phyloP scores from a whole-genome alignment of 2,113 vertebrate species.

The Takifugu bimaculatus region DNA sequence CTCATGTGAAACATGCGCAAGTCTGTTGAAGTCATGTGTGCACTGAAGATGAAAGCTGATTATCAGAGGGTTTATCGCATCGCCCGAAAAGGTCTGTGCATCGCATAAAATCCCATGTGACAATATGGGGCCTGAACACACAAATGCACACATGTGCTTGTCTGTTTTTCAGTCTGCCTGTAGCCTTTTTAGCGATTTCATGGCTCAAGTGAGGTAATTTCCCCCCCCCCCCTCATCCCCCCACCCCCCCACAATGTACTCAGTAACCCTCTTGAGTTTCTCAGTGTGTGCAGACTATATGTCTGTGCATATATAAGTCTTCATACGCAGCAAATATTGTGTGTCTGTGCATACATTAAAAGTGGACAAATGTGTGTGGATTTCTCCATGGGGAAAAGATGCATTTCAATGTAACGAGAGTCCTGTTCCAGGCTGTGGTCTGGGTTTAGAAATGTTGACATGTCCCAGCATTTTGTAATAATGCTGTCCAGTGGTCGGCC shows the following conservation, averaged over 20 bases:
- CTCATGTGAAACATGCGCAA: slow-evolving; percentile 26
- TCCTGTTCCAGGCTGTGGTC: slow-evolving; percentile 64
- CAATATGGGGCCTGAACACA: background rate
- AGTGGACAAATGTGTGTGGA: slow-evolving; percentile 20
- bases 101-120: slow-evolving; percentile 26
- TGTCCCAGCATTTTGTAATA: slow-evolving; percentile 67
- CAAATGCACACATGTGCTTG: background rate
- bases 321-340: slow-evolving; percentile 12
- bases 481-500: slow-evolving; percentile 54
- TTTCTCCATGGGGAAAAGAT: slow-evolving; percentile 24
- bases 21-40: slow-evolving; percentile 36
- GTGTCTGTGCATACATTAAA: slow-evolving; percentile 12
- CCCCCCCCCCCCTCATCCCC: background rate
- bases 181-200: slow-evolving; percentile 46
- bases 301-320: slow-evolving; percentile 25
- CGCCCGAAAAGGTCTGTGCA: slow-evolving; percentile 54
- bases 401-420: slow-evolving; percentile 22
- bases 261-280: slow-evolving; percentile 51
- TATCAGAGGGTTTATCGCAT: slow-evolving; percentile 44
- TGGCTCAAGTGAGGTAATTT: slow-evolving; percentile 70
- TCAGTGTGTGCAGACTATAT: slow-evolving; percentile 12
- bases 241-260: slow-evolving; percentile 46
- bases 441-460: slow-evolving; percentile 65
- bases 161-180: slow-evolving; percentile 70
- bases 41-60: slow-evolving; percentile 45